A percentile compares a stretch with the other conserved stretches of the same genome.
phyloP scores from a whole-genome alignment of 2,888 invertebrate species.

The Clepsis dumicolana region DNA sequence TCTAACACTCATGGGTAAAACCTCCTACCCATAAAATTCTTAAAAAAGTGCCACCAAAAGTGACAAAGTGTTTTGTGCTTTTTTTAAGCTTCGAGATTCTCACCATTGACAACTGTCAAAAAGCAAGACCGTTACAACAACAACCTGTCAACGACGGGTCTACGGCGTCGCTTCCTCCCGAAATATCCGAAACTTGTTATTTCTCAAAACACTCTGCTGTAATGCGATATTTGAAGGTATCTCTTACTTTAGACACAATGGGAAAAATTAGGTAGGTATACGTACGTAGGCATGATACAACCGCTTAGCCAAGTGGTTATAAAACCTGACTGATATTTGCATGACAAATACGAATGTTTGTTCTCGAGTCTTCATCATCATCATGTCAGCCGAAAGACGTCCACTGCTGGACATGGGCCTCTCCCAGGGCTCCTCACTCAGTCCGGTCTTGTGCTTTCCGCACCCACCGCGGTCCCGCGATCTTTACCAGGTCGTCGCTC shows the following conservation, averaged over 20 bases:
- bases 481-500: too few relatives aligned
- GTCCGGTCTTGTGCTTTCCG: too few relatives aligned
- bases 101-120: slow-evolving; percentile 31
- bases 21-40: background rate
- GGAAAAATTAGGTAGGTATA: background rate
- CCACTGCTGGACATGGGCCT: too few relatives aligned
- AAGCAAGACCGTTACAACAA: slow-evolving; percentile 45
- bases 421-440: too few relatives aligned
- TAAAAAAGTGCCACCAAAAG: slow-evolving; percentile 13
- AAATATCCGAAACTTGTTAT: slow-evolving; percentile 30
- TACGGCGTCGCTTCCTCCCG: slow-evolving; percentile 46
- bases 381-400: too few relatives aligned
- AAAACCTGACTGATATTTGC: too few relatives aligned
- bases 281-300: too few relatives aligned
- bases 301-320: too few relatives aligned
- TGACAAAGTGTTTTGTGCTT: slow-evolving; percentile 5
- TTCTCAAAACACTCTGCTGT: slow-evolving; percentile 35
- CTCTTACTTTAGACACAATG: slow-evolving; percentile 9
- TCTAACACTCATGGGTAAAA: background rate
- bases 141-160: slow-evolving; percentile 45
- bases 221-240: slow-evolving; percentile 25
- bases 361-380: too few relatives aligned
- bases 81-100: background rate
- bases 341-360: too few relatives aligned
- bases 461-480: too few relatives aligned